A percentile compares a stretch with the other conserved stretches of the same genome.
Conservation (phyloP, 2,113 vertebrate species). For the Recurvirostra avosetta region DNA sequence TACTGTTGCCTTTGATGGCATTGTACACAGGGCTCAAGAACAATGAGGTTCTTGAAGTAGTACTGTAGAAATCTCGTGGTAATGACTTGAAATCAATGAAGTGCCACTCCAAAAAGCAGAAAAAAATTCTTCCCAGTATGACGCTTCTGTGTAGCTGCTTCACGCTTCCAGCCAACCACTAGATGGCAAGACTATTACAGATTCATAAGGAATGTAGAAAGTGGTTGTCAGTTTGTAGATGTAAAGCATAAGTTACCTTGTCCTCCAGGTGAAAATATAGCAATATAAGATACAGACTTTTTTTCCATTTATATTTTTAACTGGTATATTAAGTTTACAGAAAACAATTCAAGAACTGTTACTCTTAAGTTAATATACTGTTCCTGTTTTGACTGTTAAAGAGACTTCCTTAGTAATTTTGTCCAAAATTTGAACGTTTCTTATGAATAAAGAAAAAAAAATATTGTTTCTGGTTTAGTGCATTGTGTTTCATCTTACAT, state of each 20-base stretch:
- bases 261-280: neutral
- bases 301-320: neutral
- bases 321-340: neutral
- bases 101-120: neutral
- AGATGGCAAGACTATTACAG: conserved; percentile 50
- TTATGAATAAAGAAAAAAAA: neutral
- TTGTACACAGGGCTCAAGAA: neutral
- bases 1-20: neutral
- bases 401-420: neutral
- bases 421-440: neutral
- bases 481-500: neutral
- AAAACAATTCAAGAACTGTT: neutral
- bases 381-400: neutral
- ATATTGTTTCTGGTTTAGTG: neutral
- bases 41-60: neutral
- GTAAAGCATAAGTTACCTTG: neutral
- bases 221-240: neutral
- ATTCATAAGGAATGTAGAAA: neutral
- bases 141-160: neutral
- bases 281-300: neutral
- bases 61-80: neutral
- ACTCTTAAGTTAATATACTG: neutral
- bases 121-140: neutral
- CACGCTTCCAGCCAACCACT: conserved; percentile 9
- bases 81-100: neutral